Evolutionary conservation across 2,797 vertebrate genomes (phyloP), one percentile per base, ranked within the genome.

Genomic region (Sebastes vulpes): DNA sequence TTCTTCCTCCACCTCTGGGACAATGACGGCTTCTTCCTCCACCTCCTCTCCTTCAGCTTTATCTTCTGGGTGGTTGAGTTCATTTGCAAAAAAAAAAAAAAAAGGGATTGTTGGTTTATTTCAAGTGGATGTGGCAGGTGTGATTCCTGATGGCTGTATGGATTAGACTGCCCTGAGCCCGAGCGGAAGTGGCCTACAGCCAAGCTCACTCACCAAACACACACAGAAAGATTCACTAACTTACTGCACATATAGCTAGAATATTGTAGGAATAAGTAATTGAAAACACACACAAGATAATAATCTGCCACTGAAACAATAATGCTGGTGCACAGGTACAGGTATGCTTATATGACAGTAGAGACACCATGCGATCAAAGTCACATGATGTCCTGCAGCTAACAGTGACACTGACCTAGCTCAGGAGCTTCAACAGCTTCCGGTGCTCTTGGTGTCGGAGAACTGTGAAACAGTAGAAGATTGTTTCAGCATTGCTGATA

Each of bases 351-450:
- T 58, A 21, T 32, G 48, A 75, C 11, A 54, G 38, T 14, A 53
- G 7, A 32, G n/a, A 38, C 50, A 38, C 7, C 4, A 29, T 35
- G 32, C 2, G 23, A 28, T 72, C 10, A 35, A 58, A 50, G 23
- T 42, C 48, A 69, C 31, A 21, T 29, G 20, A 66, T 50, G 35
- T 42, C 7, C 5, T 35, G 4, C 4, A 58, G 48, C 35, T 26
- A 25, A 21, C 28, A 58, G 26, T 46, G 50, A 82, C 56, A 88
- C 94, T 89, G 46, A 95, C 94, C 93, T 23, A 60, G 59, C 42
- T 72, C 69, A 26, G 91, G 81, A 61, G 61, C 32, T 28, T 65
- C 59, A 7, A 32, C 0, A 6, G 59, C 9, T 20, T 81, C 80
- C 0, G 73, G 4, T 4, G 72, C 54, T 3, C 38, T 63, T 26